A percentile compares a stretch with the other conserved stretches of the same genome.
These are phyloP conservation scores for Lithosia quadra DNA, from an alignment of 2,888 invertebrate genomes.

Conservation along the genomic window DNA sequence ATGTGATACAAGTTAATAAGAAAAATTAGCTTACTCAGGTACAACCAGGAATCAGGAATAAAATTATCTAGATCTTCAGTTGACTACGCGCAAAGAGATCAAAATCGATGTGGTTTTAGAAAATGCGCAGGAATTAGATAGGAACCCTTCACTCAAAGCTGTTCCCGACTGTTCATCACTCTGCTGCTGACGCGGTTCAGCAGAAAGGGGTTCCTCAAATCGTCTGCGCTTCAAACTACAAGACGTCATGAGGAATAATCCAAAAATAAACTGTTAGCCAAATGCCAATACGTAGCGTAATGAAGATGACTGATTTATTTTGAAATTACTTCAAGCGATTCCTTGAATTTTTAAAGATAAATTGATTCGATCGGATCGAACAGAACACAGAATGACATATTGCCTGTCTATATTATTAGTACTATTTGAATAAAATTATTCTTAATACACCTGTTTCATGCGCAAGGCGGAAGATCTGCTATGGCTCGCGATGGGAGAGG, in stretches of 20 bases:
- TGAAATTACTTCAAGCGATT: slow-evolving; percentile 2
- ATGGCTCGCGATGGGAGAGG: too few species aligned
- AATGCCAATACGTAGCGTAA: slow-evolving; percentile 1
- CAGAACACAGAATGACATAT: slow-evolving; percentile 1
- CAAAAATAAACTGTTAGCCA: not conserved
- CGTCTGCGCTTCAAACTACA: not conserved
- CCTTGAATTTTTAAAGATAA: not conserved
- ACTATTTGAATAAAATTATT: too few species aligned
- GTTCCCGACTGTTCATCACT: not conserved
- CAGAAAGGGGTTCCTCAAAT: not conserved
- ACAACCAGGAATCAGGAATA: too few species aligned
- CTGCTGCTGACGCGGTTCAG: not conserved
- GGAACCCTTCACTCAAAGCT: not conserved
- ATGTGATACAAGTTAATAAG: too few species aligned
- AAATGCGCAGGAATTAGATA: too few species aligned
- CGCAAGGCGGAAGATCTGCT: too few species aligned
- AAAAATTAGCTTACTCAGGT: too few species aligned
- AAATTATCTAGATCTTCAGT: too few species aligned
- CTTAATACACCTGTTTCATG: too few species aligned
- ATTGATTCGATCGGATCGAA: not conserved
- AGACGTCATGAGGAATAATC: not conserved
- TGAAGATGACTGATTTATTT: slow-evolving; percentile 8
- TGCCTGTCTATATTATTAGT: not conserved
- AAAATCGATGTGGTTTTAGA: too few species aligned
- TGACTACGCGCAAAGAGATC: too few species aligned